phyloP scores from a whole-genome alignment of 2,113 vertebrate species.

The Prionailurus viverrinus region DNA sequence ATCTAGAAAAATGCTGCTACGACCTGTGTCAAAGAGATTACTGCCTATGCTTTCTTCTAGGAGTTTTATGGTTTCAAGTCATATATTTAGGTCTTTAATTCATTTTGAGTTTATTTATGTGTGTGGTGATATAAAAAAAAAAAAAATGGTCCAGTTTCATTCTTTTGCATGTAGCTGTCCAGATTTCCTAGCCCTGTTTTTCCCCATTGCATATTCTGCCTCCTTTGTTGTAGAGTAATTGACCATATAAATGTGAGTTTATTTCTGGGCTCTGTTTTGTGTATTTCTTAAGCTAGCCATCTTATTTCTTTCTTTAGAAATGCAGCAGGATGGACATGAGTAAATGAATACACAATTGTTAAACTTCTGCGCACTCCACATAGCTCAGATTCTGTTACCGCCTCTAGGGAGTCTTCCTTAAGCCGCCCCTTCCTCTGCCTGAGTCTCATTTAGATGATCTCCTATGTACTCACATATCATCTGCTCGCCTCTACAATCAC shows the following conservation, averaged over 20 bases:
- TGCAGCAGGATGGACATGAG: not conserved
- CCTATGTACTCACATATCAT: not conserved
- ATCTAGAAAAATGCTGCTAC: not conserved
- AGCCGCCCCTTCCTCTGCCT: not conserved
- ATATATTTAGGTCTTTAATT: not conserved
- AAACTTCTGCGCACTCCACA: not conserved
- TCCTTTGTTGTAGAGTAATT: not conserved
- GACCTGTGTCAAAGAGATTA: not conserved
- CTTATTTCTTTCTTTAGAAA: conserved; percentile 22
- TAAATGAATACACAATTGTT: not conserved
- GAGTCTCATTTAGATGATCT: not conserved
- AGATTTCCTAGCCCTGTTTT: not conserved
- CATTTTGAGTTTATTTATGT: not conserved
- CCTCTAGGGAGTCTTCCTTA: not conserved
- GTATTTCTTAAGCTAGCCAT: not conserved
- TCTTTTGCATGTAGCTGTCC: not conserved
- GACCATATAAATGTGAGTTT: not conserved
- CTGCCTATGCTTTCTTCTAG: not conserved
- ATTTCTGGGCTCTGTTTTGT: not conserved
- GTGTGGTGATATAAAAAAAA: not conserved
- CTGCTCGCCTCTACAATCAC: not conserved
- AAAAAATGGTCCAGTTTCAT: not conserved
- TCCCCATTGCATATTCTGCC: not conserved
- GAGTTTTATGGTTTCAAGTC: not conserved
- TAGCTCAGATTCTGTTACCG: not conserved